Conservation (phyloP, 2,113 vertebrate genomes). For the Muntiacus reevesi region DNA sequence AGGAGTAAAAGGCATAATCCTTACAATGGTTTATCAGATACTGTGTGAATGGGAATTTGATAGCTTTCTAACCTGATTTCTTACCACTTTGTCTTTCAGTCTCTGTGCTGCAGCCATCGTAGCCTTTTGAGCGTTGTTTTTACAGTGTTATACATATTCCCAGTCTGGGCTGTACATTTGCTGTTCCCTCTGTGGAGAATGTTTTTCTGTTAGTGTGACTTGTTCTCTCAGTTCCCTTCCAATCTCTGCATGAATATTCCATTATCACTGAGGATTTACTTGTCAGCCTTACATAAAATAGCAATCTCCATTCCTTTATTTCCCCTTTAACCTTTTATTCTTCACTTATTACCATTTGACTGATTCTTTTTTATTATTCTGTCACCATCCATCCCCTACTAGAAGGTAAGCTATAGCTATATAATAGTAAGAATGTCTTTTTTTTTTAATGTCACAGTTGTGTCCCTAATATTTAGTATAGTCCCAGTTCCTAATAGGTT, state of each 20-base stretch:
- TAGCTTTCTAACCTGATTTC: background rate
- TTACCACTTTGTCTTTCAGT: background rate
- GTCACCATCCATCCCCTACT: background rate
- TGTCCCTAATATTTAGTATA: background rate
- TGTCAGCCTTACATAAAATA: background rate
- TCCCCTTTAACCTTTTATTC: background rate
- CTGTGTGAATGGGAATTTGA: background rate
- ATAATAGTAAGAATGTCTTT: background rate
- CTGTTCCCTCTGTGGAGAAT: background rate
- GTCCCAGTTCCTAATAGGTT: background rate
- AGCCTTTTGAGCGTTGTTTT: background rate
- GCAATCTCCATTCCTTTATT: background rate
- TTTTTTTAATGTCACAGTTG: background rate
- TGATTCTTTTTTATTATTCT: background rate
- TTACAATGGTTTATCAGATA: background rate
- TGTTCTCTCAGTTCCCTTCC: background rate
- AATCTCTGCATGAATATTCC: background rate
- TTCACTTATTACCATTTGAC: background rate
- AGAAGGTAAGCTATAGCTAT: background rate
- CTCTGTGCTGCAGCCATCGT: background rate
- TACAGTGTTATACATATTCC: background rate
- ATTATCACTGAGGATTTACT: background rate
- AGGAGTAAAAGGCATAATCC: background rate
- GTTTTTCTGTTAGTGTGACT: background rate
- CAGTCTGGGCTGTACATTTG: background rate